Conservation (phyloP, 2,888 invertebrate genomes). For the Deilephila porcellus region DNA sequence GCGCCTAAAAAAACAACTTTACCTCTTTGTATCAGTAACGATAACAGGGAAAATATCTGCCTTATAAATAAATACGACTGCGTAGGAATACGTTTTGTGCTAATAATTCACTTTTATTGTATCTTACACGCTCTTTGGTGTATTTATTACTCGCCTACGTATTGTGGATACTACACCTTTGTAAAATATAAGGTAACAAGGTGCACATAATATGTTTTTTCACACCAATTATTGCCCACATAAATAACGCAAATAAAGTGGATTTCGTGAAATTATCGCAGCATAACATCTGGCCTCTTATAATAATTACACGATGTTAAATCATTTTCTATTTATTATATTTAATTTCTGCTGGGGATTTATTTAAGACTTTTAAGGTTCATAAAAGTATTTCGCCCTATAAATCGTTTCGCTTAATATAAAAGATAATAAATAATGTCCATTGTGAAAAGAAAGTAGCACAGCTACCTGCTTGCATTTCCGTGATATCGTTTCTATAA, state of each 20-base stretch:
- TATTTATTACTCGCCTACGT: slow-evolving; percentile 81
- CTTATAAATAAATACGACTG: slow-evolving; percentile 68
- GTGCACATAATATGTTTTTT: slow-evolving; percentile 69
- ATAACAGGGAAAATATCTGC: slow-evolving; percentile 59
- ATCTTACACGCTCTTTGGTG: slow-evolving; percentile 80
- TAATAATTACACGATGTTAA: slow-evolving; percentile 9
- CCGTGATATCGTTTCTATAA: too few relatives aligned
- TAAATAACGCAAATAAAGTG: slow-evolving; percentile 31
- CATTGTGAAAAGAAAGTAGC: too few relatives aligned
- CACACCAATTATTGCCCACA: slow-evolving; percentile 57
- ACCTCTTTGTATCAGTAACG: slow-evolving; percentile 60
- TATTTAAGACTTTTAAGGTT: not conserved
- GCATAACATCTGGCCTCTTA: slow-evolving; percentile 14
- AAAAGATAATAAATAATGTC: too few relatives aligned
- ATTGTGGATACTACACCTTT: slow-evolving; percentile 71
- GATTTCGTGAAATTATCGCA: slow-evolving; percentile 16
- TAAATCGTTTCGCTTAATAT: too few relatives aligned
- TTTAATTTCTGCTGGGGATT: not conserved
- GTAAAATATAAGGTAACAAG: slow-evolving; percentile 76
- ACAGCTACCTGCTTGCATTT: too few relatives aligned
- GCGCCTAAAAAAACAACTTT: slow-evolving; percentile 57
- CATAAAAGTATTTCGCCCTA: not conserved
- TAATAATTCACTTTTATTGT: slow-evolving; percentile 84
- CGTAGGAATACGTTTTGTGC: slow-evolving; percentile 75
- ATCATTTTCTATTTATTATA: slow-evolving; percentile 10